Percentiles rank a stretch among this genome's conserved stretches.
Evolutionary conservation across 30 jellyfish, hydroid and myxozoan genomes (phyloP).

Genomic region (Cassiopea xamachana): DNA sequence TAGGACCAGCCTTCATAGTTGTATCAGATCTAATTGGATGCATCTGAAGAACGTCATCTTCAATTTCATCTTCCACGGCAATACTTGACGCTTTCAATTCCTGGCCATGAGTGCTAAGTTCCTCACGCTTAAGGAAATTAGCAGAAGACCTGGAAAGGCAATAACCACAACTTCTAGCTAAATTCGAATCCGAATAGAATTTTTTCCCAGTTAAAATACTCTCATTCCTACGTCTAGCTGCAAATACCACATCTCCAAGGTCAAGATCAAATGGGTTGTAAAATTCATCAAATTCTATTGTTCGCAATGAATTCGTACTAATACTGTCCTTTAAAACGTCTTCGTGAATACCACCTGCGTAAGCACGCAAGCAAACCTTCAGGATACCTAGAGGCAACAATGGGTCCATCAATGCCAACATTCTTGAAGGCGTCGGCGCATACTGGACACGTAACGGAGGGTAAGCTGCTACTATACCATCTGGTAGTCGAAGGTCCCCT

Average conservation of each 20-base stretch:
- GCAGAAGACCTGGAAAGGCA: slow-evolving; percentile 21
- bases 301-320: slow-evolving; percentile 30
- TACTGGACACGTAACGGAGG: slow-evolving; percentile 92
- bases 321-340: slow-evolving; percentile 31
- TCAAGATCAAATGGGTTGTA: slow-evolving; percentile 92
- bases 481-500: slow-evolving; percentile 88
- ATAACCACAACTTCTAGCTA: slow-evolving; percentile 35
- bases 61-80: slow-evolving; percentile 18
- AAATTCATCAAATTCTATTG: slow-evolving; percentile 65
- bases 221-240: slow-evolving; percentile 20
- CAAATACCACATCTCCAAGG: slow-evolving; percentile 71
- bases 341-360: slow-evolving; percentile 73
- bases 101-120: not conserved
- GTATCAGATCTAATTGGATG: slow-evolving; percentile 4
- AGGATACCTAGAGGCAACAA: slow-evolving; percentile 92
- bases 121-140: not conserved
- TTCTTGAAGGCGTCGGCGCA: slow-evolving; percentile 97
- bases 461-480: slow-evolving; percentile 91
- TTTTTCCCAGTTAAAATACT: slow-evolving; percentile 31
- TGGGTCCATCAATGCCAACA: slow-evolving; percentile 96
- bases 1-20: not conserved
- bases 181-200: slow-evolving; percentile 77
- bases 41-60: slow-evolving; percentile 27
- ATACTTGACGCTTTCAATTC: not conserved
- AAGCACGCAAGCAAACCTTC: slow-evolving; percentile 88